Conservation (phyloP, 2,797 vertebrate genomes). For the Centropyge bicolor region DNA sequence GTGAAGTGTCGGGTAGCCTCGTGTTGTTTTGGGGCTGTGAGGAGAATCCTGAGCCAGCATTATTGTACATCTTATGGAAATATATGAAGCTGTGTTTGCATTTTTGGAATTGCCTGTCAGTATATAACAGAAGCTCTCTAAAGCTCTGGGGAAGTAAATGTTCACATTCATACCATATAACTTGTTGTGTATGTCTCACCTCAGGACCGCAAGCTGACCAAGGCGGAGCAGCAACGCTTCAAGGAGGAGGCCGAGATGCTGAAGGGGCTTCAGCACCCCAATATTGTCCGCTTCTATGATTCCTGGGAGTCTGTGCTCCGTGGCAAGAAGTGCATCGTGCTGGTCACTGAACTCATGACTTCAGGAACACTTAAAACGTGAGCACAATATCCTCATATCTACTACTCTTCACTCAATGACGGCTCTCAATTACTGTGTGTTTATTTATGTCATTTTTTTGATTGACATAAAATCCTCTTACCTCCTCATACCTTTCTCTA, state of each 20-base stretch:
- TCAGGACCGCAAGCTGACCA: conserved; percentile 96
- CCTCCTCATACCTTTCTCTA: background rate
- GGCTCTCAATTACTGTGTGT: background rate
- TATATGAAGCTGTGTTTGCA: background rate
- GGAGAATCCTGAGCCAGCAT: too few species aligned
- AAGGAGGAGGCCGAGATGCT: conserved; percentile 98
- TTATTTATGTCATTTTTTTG: background rate
- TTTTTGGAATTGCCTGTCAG: background rate
- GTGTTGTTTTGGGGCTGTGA: background rate
- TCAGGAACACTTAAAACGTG: conserved; percentile 98
- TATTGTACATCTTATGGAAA: background rate
- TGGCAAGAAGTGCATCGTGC: conserved; percentile 96
- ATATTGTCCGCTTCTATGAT: conserved; percentile 98
- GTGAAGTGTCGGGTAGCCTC: background rate
- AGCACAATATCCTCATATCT: conserved; percentile 53
- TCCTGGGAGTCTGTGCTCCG: conserved; percentile 95
- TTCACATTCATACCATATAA: conserved; percentile 7
- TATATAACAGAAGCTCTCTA: background rate
- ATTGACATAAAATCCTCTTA: conserved; percentile 2
- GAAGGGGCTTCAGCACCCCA: conserved; percentile 96
- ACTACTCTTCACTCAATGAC: background rate
- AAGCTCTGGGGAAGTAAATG: background rate
- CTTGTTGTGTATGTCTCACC: conserved; percentile 12
- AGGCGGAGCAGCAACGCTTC: conserved; percentile 94
- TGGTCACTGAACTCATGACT: conserved; percentile 98